Conservation (phyloP, 1,140 invertebrate species). For the Ylistrum balloti region DNA sequence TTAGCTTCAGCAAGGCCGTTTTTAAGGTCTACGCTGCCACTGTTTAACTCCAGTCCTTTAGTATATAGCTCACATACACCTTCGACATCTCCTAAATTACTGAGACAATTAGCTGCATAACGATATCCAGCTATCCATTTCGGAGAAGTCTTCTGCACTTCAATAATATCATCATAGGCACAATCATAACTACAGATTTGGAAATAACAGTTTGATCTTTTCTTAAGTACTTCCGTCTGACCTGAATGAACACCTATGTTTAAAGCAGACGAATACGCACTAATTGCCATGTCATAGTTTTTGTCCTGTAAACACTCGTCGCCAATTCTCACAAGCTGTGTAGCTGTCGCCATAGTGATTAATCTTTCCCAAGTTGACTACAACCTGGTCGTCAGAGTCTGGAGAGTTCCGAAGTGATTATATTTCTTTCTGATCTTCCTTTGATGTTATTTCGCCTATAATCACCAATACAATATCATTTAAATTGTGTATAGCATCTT, state of each 20-base stretch:
- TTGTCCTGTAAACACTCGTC: slow-evolving; percentile 23
- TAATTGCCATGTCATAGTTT: slow-evolving; percentile 20
- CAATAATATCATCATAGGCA: slow-evolving; percentile 3
- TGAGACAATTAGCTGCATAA: not conserved
- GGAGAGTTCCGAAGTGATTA: too few relatives aligned
- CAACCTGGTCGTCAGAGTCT: too few relatives aligned
- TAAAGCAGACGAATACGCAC: not conserved
- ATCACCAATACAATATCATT: too few relatives aligned
- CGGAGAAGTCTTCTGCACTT: not conserved
- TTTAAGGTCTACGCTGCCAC: not conserved
- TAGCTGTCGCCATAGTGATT: not conserved
- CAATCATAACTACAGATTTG: not conserved
- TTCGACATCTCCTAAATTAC: not conserved
- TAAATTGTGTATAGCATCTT: not conserved
- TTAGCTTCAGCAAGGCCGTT: not conserved
- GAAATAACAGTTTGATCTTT: not conserved
- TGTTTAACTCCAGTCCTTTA: not conserved
- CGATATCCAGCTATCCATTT: slow-evolving; percentile 3
- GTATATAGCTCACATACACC: not conserved
- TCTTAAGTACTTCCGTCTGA: not conserved
- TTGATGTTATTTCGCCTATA: too few relatives aligned
- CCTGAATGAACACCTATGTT: not conserved
- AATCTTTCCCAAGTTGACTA: too few relatives aligned
- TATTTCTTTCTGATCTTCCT: too few relatives aligned
- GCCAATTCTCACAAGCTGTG: not conserved